Evolutionary conservation across 2,888 invertebrate species (phyloP).

Genomic region (Trisateles emortualis): DNA sequence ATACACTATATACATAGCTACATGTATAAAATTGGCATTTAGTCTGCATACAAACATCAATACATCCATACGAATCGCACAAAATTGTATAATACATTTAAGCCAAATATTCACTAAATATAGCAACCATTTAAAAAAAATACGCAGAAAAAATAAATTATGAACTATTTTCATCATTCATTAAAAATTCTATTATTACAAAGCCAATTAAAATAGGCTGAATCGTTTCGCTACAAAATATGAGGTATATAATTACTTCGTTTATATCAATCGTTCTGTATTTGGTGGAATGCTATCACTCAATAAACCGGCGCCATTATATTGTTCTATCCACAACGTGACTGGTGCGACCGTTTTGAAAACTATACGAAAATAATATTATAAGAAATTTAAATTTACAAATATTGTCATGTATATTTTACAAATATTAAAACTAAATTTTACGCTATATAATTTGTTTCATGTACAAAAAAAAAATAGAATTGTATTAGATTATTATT

Average conservation of each 20-base stretch:
- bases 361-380: no score
- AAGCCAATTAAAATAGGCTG: slow-evolving; percentile 68
- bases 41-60: slow-evolving; percentile 51
- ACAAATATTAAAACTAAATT: no score
- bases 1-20: slow-evolving; percentile 62
- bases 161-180: slow-evolving; percentile 48
- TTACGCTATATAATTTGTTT: no score
- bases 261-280: slow-evolving; percentile 41
- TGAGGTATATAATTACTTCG: slow-evolving; percentile 78
- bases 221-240: slow-evolving; percentile 76
- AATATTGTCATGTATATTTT: not conserved
- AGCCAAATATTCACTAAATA: slow-evolving; percentile 51
- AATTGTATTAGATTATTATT: no score
- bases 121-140: slow-evolving; percentile 52
- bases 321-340: slow-evolving; percentile 31
- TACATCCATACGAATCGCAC: slow-evolving; percentile 40
- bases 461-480: no score
- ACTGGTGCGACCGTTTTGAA: slow-evolving; percentile 30
- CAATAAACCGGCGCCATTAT: slow-evolving; percentile 26
- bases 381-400: no score
- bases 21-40: slow-evolving; percentile 59
- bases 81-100: slow-evolving; percentile 42
- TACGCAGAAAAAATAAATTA: slow-evolving; percentile 47
- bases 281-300: slow-evolving; percentile 64
- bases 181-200: slow-evolving; percentile 46